These are phyloP conservation scores for Protosalanx chinensis DNA, from an alignment of 2,797 vertebrate genomes.

Conservation along the genomic window DNA sequence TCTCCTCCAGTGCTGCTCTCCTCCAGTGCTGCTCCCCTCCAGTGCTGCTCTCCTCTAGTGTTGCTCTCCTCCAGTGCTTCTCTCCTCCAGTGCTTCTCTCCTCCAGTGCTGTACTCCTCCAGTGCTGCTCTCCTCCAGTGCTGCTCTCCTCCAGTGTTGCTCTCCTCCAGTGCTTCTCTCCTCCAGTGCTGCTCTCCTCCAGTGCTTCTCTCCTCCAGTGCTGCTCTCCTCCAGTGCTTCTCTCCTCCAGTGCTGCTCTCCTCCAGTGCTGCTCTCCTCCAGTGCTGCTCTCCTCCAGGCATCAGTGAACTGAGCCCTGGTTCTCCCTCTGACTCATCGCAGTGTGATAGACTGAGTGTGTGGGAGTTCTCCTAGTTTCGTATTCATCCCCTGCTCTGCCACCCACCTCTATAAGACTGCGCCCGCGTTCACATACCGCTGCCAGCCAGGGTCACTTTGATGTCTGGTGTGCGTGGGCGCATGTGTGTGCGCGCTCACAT, in stretches of 20 bases:
- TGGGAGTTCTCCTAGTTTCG: constrained; percentile 60
- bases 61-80: too few relatives aligned
- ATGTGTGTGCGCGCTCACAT: background rate
- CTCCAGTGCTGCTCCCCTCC: too few relatives aligned
- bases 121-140: too few relatives aligned
- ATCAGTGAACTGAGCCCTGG: constrained; percentile 46
- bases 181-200: constrained; percentile 24
- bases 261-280: too few relatives aligned
- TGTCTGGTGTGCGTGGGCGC: background rate
- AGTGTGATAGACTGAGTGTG: constrained; percentile 53
- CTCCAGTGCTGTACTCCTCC: too few relatives aligned
- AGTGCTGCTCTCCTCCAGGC: constrained; percentile 41
- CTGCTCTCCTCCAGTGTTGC: too few relatives aligned
- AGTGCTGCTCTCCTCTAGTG: too few relatives aligned
- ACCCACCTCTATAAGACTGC: constrained; percentile 35
- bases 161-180: constrained; percentile 17
- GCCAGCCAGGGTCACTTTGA: background rate
- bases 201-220: too few relatives aligned
- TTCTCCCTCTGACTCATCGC: constrained; percentile 56
- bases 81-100: too few relatives aligned
- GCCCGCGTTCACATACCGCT: constrained; percentile 4
- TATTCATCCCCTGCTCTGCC: constrained; percentile 53
- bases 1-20: too few relatives aligned
- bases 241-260: too few relatives aligned
- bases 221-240: too few relatives aligned